Evolutionary conservation across 1,140 invertebrate species (phyloP).

Genomic region (Galleria mellonella): DNA sequence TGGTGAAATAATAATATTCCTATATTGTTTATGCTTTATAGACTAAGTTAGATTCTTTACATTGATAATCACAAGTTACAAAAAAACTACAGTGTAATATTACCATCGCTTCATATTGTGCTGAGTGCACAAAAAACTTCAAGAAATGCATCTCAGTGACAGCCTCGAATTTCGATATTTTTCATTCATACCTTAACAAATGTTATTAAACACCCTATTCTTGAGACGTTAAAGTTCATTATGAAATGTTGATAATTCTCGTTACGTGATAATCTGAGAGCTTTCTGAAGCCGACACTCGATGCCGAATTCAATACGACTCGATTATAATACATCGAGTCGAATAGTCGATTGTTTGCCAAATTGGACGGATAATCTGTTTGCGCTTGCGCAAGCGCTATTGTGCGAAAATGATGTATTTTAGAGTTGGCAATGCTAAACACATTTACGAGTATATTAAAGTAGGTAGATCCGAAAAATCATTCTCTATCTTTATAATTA

Average conservation of each 20-base stretch:
- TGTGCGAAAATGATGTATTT: conserved; percentile 15
- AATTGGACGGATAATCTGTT: conserved; percentile 47
- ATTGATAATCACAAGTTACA: no score
- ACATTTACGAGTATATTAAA: not conserved
- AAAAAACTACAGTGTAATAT: not conserved
- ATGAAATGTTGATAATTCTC: not conserved
- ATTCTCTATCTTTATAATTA: no score
- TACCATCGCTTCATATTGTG: not conserved
- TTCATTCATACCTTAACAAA: not conserved
- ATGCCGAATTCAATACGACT: conserved; percentile 28
- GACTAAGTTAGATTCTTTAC: no score
- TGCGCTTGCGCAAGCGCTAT: conserved; percentile 16
- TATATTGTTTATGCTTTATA: no score
- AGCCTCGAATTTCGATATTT: conserved; percentile 31
- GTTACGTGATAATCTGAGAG: no score
- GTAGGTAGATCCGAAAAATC: no score
- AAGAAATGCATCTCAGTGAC: conserved; percentile 22
- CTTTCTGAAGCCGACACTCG: conserved; percentile 22
- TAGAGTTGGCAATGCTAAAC: conserved; percentile 15
- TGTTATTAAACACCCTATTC: no score
- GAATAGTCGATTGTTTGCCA: conserved; percentile 23
- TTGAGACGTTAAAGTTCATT: not conserved
- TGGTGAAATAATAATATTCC: no score
- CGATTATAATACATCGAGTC: conserved; percentile 16
- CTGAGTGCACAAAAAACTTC: conserved; percentile 6